Evolutionary conservation across 2,797 vertebrate species (phyloP).

Genomic region (Alectoris magna): DNA sequence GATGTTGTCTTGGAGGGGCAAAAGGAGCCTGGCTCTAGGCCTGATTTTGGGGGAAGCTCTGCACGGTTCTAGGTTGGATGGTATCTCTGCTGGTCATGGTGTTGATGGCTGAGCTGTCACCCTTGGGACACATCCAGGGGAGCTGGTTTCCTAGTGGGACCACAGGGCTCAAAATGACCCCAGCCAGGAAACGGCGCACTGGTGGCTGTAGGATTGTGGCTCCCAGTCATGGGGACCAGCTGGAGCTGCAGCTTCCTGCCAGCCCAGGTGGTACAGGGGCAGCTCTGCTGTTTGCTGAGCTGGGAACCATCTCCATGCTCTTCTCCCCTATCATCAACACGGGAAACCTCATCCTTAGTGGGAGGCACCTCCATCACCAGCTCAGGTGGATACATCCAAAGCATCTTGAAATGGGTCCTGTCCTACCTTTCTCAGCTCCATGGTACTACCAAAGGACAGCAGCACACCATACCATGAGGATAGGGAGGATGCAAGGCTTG

Average conservation of each 20-base stretch:
- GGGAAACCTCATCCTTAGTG: not conserved
- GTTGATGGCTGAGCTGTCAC: not conserved
- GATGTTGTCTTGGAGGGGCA: not conserved
- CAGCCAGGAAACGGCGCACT: not conserved
- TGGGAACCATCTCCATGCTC: not conserved
- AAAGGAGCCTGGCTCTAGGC: not conserved
- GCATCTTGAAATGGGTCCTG: not conserved
- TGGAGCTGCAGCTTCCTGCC: not conserved
- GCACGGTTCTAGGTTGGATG: accelerated
- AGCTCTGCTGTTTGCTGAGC: not conserved
- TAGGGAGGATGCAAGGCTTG: not conserved
- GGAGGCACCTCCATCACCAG: not conserved
- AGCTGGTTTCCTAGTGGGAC: not conserved
- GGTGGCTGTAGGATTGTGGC: accelerated
- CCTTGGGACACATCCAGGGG: accelerated
- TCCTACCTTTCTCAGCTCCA: accelerated
- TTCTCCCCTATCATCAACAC: not conserved
- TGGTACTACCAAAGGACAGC: not conserved
- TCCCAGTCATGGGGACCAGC: not conserved
- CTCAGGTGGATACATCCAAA: not conserved
- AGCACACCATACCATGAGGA: not conserved
- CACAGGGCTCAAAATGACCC: not conserved
- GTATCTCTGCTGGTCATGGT: not conserved
- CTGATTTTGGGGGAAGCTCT: not conserved
- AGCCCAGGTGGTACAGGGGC: not conserved